A percentile compares a stretch with the other conserved stretches of the same genome.
phyloP scores from a whole-genome alignment of 2,797 vertebrate species.

The Pagetopsis macropterus region DNA sequence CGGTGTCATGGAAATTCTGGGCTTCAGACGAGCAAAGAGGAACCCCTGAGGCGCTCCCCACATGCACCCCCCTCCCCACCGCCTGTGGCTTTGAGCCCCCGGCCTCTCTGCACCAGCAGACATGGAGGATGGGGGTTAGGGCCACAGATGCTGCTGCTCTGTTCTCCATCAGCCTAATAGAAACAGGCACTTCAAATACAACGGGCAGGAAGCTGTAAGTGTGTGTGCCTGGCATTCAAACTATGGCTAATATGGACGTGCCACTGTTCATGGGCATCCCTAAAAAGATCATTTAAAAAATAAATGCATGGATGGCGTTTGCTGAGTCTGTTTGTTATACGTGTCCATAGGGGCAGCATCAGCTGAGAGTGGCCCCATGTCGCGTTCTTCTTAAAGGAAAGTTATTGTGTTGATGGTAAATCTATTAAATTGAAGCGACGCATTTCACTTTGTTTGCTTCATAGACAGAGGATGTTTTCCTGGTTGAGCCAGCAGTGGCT shows the following conservation, averaged over 20 bases:
- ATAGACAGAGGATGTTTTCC: too few species aligned
- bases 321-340: conserved; percentile 22
- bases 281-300: conserved; percentile 37
- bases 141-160: conserved; percentile 65
- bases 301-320: conserved; percentile 29
- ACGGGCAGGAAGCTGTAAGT: conserved; percentile 60
- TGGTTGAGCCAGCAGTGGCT: too few species aligned
- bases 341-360: conserved; percentile 25
- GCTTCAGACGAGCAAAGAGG: conserved; percentile 47
- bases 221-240: conserved; percentile 59
- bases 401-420: too few species aligned
- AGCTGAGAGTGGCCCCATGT: conserved; percentile 16
- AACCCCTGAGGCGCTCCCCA: conserved; percentile 53
- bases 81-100: conserved; percentile 70
- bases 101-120: conserved; percentile 56
- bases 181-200: conserved; percentile 73
- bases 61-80: conserved; percentile 30
- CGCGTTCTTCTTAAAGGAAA: background rate
- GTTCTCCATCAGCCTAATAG: conserved; percentile 70
- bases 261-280: conserved; percentile 29
- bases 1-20: conserved; percentile 53
- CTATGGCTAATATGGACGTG: conserved; percentile 36
- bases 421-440: too few species aligned
- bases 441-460: too few species aligned
- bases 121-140: conserved; percentile 53